phyloP scores from a whole-genome alignment of 92 coral and sea anemone genomes.

The Desmophyllum pertusum region DNA sequence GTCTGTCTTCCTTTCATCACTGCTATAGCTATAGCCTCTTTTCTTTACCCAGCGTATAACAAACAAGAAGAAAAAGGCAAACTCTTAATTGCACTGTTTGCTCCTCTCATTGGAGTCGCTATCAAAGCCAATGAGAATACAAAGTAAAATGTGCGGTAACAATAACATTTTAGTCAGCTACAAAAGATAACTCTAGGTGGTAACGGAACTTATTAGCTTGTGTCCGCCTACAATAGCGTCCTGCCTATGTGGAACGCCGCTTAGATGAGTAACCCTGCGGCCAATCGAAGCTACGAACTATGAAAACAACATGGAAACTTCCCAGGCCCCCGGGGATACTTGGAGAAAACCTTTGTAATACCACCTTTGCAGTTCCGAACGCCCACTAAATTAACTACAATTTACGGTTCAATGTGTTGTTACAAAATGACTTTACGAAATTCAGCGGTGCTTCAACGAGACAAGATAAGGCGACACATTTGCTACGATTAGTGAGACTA shows the following conservation, averaged over 20 bases:
- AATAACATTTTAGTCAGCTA: not conserved
- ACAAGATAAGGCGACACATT: not conserved
- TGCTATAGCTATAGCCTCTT: not conserved
- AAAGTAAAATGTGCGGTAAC: not conserved
- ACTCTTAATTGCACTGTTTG: not conserved
- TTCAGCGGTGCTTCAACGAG: not conserved
- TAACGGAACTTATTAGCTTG: not conserved
- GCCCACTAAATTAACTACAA: not conserved
- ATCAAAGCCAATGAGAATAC: not conserved
- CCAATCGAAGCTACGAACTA: not conserved
- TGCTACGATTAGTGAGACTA: not conserved
- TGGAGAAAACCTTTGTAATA: not conserved
- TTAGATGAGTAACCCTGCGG: not conserved
- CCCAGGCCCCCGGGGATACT: not conserved
- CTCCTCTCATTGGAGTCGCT: constrained; percentile 1
- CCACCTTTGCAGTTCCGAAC: not conserved
- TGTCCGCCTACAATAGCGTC: not conserved
- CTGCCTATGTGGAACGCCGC: not conserved
- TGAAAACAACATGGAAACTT: not conserved
- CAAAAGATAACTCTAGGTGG: not conserved
- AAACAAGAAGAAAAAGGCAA: not conserved
- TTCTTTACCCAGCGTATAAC: not conserved
- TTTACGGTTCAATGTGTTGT: not conserved
- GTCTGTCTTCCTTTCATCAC: not conserved
- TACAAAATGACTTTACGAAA: not conserved